These are phyloP conservation scores for Tursiops truncatus DNA, from an alignment of 2,113 vertebrate species.

Conservation along the genomic window DNA sequence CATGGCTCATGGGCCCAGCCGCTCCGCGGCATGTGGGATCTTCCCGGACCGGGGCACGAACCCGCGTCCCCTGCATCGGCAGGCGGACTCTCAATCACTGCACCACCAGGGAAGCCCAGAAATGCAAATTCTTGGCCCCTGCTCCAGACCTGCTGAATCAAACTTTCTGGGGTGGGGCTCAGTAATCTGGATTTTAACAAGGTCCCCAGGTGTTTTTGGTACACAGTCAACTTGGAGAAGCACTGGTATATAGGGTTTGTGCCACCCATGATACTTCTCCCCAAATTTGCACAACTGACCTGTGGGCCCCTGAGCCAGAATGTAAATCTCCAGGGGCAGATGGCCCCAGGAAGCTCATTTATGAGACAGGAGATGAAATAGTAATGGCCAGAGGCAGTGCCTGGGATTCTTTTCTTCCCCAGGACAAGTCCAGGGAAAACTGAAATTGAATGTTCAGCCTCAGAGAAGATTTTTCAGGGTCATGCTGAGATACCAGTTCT, in stretches of 20 bases:
- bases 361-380: slow-evolving; percentile 50
- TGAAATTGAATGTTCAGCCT: slow-evolving; percentile 24
- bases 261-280: too few relatives aligned
- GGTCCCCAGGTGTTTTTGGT: background rate
- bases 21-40: too few relatives aligned
- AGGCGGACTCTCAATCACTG: too few relatives aligned
- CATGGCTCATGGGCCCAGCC: too few relatives aligned
- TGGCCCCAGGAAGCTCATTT: background rate
- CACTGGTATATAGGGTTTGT: too few relatives aligned
- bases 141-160: background rate
- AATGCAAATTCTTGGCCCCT: background rate
- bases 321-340: background rate
- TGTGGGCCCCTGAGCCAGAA: background rate
- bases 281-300: background rate
- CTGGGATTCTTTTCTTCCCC: background rate
- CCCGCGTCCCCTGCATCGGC: too few relatives aligned
- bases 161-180: background rate
- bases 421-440: background rate
- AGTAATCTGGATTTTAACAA: background rate
- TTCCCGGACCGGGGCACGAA: too few relatives aligned
- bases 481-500: background rate
- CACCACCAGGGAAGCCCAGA: background rate
- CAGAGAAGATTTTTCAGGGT: background rate
- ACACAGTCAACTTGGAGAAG: background rate
- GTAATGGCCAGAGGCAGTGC: background rate